Conservation (phyloP, 2,797 vertebrate genomes). For the Microctenopoma lineatum region DNA sequence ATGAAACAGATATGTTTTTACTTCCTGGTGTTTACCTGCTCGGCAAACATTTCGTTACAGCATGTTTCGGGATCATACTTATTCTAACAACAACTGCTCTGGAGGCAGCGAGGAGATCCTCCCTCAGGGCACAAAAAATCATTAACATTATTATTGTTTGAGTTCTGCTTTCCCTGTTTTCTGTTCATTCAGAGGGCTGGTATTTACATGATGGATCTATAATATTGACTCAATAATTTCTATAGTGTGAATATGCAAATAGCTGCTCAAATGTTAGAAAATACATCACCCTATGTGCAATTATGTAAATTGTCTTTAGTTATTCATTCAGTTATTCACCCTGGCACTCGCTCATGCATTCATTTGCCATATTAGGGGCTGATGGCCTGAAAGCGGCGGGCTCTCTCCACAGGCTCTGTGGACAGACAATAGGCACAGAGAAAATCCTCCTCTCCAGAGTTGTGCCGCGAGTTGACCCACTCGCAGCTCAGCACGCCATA, state of each 20-base stretch:
- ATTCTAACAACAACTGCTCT: constrained; percentile 73
- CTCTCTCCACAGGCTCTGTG: constrained; percentile 72
- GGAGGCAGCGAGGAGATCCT: constrained; percentile 71
- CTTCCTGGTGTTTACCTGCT: constrained; percentile 71
- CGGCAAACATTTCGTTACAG: constrained; percentile 70
- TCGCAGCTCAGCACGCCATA: constrained; percentile 48
- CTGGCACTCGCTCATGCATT: constrained; percentile 85
- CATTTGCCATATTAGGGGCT: constrained; percentile 82
- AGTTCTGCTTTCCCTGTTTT: constrained; percentile 54
- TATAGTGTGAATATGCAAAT: constrained; percentile 85
- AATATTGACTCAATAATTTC: constrained; percentile 84
- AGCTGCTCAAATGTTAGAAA: constrained; percentile 76
- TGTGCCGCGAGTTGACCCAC: constrained; percentile 66
- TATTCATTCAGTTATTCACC: constrained; percentile 86
- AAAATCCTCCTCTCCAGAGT: constrained; percentile 60
- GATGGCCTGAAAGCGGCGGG: constrained; percentile 70
- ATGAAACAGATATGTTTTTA: constrained; percentile 17
- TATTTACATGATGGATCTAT: constrained; percentile 84
- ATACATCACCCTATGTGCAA: constrained; percentile 82
- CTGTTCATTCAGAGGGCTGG: constrained; percentile 81
- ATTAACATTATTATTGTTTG: constrained; percentile 85
- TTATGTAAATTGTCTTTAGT: constrained; percentile 86
- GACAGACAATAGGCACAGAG: constrained; percentile 72
- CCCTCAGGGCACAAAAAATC: constrained; percentile 79
- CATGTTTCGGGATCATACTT: constrained; percentile 60